Evolutionary conservation across 2,797 vertebrate species (phyloP).

Genomic region (Lithobates pipiens): DNA sequence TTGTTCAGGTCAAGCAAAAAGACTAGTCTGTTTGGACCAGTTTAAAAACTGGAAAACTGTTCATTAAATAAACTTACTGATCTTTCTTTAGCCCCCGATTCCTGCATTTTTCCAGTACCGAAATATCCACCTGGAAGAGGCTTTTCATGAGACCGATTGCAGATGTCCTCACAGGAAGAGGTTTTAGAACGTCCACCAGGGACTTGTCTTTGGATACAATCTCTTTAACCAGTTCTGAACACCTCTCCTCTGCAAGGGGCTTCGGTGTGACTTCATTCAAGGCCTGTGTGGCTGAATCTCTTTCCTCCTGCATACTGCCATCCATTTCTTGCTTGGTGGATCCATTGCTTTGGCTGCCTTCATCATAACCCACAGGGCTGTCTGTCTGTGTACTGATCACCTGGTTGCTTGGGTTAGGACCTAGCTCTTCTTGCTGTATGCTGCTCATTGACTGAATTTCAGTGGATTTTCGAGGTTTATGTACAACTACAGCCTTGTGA

Average conservation of each 20-base stretch:
- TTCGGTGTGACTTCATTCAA: constrained; percentile 34
- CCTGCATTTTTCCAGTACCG: constrained; percentile 68
- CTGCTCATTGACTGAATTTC: fast-evolving
- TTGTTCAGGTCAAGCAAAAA: neutral
- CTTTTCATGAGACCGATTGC: constrained; percentile 90
- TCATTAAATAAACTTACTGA: constrained; percentile 65
- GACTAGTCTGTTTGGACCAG: neutral
- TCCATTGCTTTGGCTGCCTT: neutral
- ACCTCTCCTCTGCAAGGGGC: constrained; percentile 66
- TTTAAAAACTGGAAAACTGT: neutral
- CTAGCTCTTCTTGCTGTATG: neutral
- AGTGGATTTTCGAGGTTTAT: neutral
- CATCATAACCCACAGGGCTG: neutral
- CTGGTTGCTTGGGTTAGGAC: neutral
- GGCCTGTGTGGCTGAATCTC: neutral
- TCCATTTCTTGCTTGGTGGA: fast-evolving
- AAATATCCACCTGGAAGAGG: constrained; percentile 84
- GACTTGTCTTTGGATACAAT: constrained; percentile 83
- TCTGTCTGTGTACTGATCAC: fast-evolving
- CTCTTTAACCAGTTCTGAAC: constrained; percentile 81
- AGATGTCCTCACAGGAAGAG: constrained; percentile 81
- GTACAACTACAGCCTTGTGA: constrained; percentile 51
- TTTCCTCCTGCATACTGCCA: fast-evolving
- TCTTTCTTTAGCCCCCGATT: constrained; percentile 31
- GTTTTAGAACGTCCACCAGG: constrained; percentile 80